phyloP scores from a whole-genome alignment of 1,140 invertebrate genomes.

The Papilio xuthus region DNA sequence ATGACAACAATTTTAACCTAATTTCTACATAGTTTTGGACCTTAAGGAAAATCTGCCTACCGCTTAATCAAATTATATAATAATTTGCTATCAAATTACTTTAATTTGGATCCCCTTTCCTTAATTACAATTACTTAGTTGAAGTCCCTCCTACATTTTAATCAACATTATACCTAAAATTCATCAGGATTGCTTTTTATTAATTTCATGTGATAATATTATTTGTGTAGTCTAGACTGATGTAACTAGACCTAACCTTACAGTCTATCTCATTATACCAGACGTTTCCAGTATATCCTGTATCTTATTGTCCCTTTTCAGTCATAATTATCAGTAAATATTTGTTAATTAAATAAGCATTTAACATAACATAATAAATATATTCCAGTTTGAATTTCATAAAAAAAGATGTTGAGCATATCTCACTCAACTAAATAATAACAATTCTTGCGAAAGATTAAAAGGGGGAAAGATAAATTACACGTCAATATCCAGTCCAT shows the following conservation, averaged over 20 bases:
- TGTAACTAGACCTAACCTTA: no score
- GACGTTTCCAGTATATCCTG: no score
- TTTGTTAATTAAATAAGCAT: no score
- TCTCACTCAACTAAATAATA: not conserved
- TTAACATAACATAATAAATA: not conserved
- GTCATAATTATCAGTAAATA: no score
- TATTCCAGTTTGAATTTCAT: not conserved
- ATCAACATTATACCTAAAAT: not conserved
- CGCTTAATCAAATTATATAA: constrained; percentile 10
- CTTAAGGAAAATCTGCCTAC: constrained; percentile 21
- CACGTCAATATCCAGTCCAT: not conserved
- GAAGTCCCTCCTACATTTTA: not conserved
- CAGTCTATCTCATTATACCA: no score
- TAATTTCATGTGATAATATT: not conserved
- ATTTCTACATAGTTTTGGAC: constrained; percentile 24
- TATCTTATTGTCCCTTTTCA: no score
- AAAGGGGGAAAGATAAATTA: constrained; percentile 16
- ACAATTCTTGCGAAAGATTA: not conserved
- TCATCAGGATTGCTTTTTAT: not conserved
- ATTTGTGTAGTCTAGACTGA: no score
- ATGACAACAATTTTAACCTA: constrained; percentile 17
- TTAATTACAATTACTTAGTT: not conserved
- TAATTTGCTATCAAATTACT: constrained; percentile 26
- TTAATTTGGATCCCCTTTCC: constrained; percentile 9
- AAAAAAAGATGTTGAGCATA: not conserved